A percentile compares a stretch with the other conserved stretches of the same genome.
These are phyloP conservation scores for Clistopyga incitator DNA, from an alignment of 2,888 invertebrate species.

Conservation along the genomic window DNA sequence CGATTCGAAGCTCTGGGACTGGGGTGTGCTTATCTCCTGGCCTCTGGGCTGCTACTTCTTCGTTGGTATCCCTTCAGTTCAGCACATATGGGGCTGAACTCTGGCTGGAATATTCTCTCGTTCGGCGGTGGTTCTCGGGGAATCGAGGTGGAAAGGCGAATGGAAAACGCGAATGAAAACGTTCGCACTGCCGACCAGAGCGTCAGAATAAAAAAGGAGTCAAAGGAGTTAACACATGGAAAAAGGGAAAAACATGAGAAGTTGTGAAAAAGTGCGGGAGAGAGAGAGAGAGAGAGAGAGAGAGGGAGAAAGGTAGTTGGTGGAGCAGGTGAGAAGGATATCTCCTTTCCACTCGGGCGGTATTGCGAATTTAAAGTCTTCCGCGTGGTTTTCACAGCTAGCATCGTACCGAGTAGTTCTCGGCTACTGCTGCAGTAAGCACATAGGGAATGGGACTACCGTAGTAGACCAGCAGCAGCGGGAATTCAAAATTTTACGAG, in stretches of 20 bases:
- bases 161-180: slow-evolving; percentile 34
- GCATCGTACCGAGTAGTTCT: slow-evolving; percentile 13
- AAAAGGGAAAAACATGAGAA: background rate
- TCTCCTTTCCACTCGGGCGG: slow-evolving; percentile 35
- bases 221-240: slow-evolving; percentile 2
- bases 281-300: slow-evolving; percentile 25
- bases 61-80: background rate
- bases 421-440: slow-evolving; percentile 6
- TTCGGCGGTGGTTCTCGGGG: slow-evolving; percentile 20
- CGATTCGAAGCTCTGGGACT: background rate
- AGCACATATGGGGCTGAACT: background rate
- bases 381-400: slow-evolving; percentile 11
- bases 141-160: slow-evolving; percentile 56
- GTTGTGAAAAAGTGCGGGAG: background rate
- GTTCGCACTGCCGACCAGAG: slow-evolving; percentile 4
- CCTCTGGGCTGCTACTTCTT: background rate
- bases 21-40: background rate
- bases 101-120: slow-evolving; percentile 36
- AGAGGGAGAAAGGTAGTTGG: slow-evolving; percentile 21
- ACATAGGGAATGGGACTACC: background rate
- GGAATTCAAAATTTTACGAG: slow-evolving; percentile 4
- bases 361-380: slow-evolving; percentile 62
- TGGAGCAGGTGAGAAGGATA: slow-evolving; percentile 32
- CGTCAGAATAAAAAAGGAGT: background rate
- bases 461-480: background rate